Evolutionary conservation across 2,113 vertebrate species (phyloP).

Genomic region (Bubo bubo): DNA sequence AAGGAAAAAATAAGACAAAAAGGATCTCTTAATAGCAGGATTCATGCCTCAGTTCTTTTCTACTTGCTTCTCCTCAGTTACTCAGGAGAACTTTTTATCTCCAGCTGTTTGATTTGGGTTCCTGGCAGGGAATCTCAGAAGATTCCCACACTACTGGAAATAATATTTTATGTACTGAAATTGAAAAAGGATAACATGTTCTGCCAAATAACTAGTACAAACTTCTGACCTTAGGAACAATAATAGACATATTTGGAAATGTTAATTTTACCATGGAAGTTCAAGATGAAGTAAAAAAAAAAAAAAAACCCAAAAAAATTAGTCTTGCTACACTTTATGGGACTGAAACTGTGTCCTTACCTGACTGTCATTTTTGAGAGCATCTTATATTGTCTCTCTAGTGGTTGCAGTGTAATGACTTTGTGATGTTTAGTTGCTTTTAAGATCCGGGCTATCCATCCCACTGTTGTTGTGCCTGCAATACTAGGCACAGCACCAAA

Average conservation of each 20-base stretch:
- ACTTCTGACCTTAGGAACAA: background rate
- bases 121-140: background rate
- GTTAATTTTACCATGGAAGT: background rate
- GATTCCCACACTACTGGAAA: slow-evolving; percentile 13
- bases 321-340: background rate
- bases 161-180: background rate
- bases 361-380: background rate
- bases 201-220: background rate
- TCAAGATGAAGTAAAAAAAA: background rate
- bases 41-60: background rate
- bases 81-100: background rate
- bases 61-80: background rate
- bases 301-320: background rate
- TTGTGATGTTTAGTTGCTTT: background rate
- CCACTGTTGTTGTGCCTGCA: background rate
- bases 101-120: background rate
- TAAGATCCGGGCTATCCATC: background rate
- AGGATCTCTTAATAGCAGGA: background rate
- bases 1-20: background rate
- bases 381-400: background rate
- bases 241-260: background rate
- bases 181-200: slow-evolving; percentile 6
- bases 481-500: background rate
- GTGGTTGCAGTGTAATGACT: background rate
- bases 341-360: background rate